Evolutionary conservation across 2,797 vertebrate genomes (phyloP).

Genomic region (Urosaurus nigricauda): DNA sequence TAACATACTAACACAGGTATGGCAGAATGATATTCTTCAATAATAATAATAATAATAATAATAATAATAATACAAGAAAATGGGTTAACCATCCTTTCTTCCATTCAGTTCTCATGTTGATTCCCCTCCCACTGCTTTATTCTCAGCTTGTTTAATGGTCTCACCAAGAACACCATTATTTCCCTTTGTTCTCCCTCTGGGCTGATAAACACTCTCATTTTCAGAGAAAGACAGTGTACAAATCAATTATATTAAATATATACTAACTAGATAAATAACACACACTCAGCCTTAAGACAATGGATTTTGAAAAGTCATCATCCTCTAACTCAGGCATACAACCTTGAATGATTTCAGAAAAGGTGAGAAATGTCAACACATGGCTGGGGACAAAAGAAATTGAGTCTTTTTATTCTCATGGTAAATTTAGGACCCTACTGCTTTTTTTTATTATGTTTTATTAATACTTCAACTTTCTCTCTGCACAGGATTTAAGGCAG

Average conservation of each 20-base stretch:
- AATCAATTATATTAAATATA: no score
- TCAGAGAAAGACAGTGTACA: neutral
- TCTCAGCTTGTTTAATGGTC: conserved; percentile 27
- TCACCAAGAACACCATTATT: neutral
- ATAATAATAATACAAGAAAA: no score
- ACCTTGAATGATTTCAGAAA: neutral
- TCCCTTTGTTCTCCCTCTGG: neutral
- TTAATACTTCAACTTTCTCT: no score
- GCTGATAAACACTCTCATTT: no score
- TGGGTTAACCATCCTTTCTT: no score
- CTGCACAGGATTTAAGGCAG: no score
- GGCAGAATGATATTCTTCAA: neutral
- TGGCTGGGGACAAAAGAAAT: neutral
- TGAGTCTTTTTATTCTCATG: neutral
- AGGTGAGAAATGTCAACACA: neutral
- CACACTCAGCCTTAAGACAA: neutral
- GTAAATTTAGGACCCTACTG: neutral
- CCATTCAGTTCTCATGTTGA: neutral
- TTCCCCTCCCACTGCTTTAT: neutral
- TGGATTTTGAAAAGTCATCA: neutral
- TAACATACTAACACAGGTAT: neutral
- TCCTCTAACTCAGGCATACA: neutral
- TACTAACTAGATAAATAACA: no score
- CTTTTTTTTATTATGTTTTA: neutral
- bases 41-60: no score